These are phyloP conservation scores for Parauchenoglanis ngamensis DNA, from an alignment of 2,797 vertebrate species.

Conservation along the genomic window DNA sequence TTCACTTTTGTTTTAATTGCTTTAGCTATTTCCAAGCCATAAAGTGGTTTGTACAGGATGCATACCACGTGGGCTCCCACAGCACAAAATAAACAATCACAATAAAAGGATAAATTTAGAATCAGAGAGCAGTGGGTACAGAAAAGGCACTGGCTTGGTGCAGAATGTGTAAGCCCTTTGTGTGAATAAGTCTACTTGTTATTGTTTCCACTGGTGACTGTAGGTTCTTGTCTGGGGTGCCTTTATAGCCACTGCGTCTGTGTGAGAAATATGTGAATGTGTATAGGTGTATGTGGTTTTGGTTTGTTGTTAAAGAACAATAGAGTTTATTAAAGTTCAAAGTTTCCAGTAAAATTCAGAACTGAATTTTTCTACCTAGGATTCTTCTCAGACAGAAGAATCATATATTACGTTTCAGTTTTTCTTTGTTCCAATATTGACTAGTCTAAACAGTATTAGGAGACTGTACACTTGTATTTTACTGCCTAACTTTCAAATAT, in stretches of 20 bases:
- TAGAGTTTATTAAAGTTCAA: conserved; percentile 3
- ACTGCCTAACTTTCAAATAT: conserved; percentile 68
- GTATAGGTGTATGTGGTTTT: conserved; percentile 22
- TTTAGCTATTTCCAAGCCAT: conserved; percentile 65
- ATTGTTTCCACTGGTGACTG: conserved; percentile 67
- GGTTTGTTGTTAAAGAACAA: neutral
- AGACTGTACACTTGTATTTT: conserved; percentile 58
- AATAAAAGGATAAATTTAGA: conserved; percentile 65
- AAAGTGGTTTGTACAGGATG: conserved; percentile 62
- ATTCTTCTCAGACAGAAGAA: conserved; percentile 43
- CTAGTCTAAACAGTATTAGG: conserved; percentile 64
- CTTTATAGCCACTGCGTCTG: conserved; percentile 51
- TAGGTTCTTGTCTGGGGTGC: conserved; percentile 57
- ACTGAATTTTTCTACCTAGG: neutral
- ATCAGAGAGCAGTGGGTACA: conserved; percentile 52
- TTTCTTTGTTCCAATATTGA: conserved; percentile 39
- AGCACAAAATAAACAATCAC: conserved; percentile 63
- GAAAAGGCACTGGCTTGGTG: conserved; percentile 48
- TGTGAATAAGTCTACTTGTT: conserved; percentile 64
- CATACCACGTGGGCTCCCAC: conserved; percentile 59
- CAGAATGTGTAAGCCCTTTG: conserved; percentile 66
- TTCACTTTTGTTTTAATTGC: conserved; percentile 69
- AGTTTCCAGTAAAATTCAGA: neutral
- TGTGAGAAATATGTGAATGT: conserved; percentile 53
- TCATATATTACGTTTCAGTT: conserved; percentile 1